Evolutionary conservation across 2,888 invertebrate genomes (phyloP).

Genomic region (Pocota personata): DNA sequence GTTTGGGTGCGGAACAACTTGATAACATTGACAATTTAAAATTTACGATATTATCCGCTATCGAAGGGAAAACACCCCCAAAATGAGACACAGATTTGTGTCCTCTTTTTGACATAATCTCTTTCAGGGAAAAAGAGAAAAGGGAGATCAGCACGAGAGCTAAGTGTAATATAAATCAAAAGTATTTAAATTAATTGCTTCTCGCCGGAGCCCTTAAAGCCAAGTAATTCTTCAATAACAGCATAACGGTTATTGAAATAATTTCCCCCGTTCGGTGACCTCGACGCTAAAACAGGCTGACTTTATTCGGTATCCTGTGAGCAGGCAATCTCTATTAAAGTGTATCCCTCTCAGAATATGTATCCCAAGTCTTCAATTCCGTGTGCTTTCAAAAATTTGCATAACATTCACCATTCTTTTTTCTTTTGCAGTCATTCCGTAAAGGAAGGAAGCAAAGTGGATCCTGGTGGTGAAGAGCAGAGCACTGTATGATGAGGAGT

Average conservation of each 20-base stretch:
- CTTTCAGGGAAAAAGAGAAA: not conserved
- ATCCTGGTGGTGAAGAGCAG: not conserved
- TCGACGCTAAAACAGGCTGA: not conserved
- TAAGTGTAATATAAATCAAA: constrained; percentile 57
- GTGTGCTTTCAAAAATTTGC: constrained; percentile 51
- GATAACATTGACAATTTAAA: constrained; percentile 66
- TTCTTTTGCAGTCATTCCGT: not conserved
- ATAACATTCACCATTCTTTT: constrained; percentile 38
- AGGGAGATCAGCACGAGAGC: not conserved
- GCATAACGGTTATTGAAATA: constrained; percentile 48
- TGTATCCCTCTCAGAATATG: not conserved
- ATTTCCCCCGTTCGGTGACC: constrained; percentile 36
- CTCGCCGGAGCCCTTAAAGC: constrained; percentile 10
- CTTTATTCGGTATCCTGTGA: not conserved
- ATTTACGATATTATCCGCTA: constrained; percentile 61
- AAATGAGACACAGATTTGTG: constrained; percentile 35
- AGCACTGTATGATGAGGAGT: constrained; percentile 21
- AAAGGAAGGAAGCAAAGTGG: not conserved
- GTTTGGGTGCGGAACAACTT: constrained; percentile 54
- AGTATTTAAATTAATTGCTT: constrained; percentile 61
- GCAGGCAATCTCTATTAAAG: constrained; percentile 36
- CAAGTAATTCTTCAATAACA: constrained; percentile 47
- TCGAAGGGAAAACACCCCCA: constrained; percentile 38
- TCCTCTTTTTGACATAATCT: constrained; percentile 45
- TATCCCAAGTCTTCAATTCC: constrained; percentile 4